Percentiles rank a stretch among this genome's conserved stretches.
Evolutionary conservation across 2,113 vertebrate genomes (phyloP).

Genomic region (Rhodinocichla rosea): DNA sequence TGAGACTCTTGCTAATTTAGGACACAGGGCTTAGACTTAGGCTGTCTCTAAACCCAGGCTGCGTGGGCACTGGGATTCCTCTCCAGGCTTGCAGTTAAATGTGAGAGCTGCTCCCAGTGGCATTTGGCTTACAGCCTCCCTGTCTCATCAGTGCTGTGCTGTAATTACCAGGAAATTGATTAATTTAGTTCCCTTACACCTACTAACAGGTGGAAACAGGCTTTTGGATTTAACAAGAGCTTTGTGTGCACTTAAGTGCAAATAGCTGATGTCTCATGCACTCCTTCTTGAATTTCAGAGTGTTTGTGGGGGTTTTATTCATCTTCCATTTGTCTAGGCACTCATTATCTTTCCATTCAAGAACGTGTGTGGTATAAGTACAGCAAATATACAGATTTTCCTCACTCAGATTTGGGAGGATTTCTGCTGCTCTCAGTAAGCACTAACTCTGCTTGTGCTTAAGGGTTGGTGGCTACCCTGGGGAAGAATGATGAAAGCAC

Average conservation of each 20-base stretch:
- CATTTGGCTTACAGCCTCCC: neutral
- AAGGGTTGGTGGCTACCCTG: neutral
- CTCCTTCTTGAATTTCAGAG: neutral
- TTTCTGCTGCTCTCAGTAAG: neutral
- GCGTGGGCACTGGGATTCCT: neutral
- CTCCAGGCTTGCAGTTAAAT: neutral
- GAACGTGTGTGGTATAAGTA: neutral
- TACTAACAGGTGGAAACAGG: slow-evolving; percentile 10
- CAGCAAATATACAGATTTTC: neutral
- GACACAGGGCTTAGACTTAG: neutral
- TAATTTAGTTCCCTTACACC: neutral
- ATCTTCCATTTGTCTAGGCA: neutral
- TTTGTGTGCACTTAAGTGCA: neutral
- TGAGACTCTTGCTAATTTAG: neutral
- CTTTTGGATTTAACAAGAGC: neutral
- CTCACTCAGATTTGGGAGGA: neutral
- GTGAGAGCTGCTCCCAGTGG: neutral
- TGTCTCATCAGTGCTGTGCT: neutral
- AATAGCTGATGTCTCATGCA: neutral
- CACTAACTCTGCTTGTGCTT: neutral
- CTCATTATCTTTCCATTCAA: neutral
- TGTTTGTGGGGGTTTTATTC: neutral
- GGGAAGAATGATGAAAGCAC: neutral
- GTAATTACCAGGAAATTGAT: slow-evolving; percentile 33
- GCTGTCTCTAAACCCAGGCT: neutral